phyloP scores from a whole-genome alignment of 2,113 vertebrate species.

The Pantherophis guttatus region DNA sequence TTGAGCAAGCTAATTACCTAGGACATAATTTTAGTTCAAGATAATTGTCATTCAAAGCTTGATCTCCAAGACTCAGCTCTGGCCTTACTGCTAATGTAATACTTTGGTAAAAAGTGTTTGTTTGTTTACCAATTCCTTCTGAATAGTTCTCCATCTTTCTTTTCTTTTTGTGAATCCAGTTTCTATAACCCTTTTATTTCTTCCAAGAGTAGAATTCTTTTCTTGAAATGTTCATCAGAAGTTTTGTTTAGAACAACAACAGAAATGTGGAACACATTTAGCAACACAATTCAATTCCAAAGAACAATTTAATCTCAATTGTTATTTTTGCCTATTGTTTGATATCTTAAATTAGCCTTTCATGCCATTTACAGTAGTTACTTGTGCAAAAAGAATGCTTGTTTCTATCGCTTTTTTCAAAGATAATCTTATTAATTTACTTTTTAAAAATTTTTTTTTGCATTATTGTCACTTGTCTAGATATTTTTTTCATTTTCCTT shows the following conservation, averaged over 20 bases:
- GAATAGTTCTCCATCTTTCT: not conserved
- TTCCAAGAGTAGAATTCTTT: not conserved
- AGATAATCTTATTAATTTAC: constrained; percentile 49
- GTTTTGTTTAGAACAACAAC: not conserved
- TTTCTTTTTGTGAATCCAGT: not conserved
- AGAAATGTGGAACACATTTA: constrained; percentile 1
- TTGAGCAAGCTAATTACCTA: not conserved
- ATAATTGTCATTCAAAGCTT: not conserved
- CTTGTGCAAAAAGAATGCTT: constrained; percentile 15
- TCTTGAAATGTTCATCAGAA: not conserved
- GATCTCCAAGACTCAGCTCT: not conserved
- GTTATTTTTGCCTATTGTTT: not conserved
- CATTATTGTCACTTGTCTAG: constrained; percentile 57
- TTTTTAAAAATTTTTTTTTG: constrained; percentile 33
- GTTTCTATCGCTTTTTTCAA: constrained; percentile 16
- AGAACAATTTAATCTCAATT: not conserved
- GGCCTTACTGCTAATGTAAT: not conserved
- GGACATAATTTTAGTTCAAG: not conserved
- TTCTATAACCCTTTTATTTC: not conserved
- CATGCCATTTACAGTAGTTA: constrained; percentile 12
- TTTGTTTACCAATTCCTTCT: not conserved
- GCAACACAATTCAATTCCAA: not conserved
- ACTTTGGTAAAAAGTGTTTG: not conserved
- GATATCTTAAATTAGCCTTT: constrained; percentile 31
- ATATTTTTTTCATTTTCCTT: constrained; percentile 55